Conservation (phyloP, 2,797 vertebrate species). For the Enteromius anoplus region DNA sequence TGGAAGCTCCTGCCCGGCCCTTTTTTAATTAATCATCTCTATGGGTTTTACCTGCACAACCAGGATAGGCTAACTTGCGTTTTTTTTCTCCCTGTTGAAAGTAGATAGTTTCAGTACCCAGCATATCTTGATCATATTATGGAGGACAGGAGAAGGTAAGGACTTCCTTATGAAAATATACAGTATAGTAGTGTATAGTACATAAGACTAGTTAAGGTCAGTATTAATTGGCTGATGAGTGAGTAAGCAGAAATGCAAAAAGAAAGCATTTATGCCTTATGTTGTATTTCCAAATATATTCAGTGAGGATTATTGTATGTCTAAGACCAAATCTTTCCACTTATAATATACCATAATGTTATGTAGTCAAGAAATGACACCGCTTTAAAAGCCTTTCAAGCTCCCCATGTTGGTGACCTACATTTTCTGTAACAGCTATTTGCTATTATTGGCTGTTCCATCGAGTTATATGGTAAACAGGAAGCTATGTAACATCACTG, state of each 20-base stretch:
- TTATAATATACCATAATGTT: neutral
- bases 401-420: slow-evolving; percentile 15
- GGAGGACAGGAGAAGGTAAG: neutral
- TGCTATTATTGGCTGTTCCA: neutral
- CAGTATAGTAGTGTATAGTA: neutral
- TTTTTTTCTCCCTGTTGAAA: slow-evolving; percentile 12
- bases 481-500: neutral
- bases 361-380: neutral
- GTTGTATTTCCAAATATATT: neutral
- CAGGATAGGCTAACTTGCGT: neutral
- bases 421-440: neutral
- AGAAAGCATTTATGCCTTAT: neutral
- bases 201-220: neutral
- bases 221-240: neutral
- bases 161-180: neutral
- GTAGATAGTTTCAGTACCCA: neutral
- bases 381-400: neutral
- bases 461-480: slow-evolving; percentile 1
- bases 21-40: slow-evolving; percentile 35
- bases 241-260: neutral
- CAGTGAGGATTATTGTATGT: neutral
- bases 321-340: neutral
- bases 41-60: neutral
- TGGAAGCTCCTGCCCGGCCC: slow-evolving; percentile 18
- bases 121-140: neutral